A percentile compares a stretch with the other conserved stretches of the same genome.
These are phyloP conservation scores for Perizoma affinitatum DNA, from an alignment of 2,888 invertebrate species.

Conservation along the genomic window DNA sequence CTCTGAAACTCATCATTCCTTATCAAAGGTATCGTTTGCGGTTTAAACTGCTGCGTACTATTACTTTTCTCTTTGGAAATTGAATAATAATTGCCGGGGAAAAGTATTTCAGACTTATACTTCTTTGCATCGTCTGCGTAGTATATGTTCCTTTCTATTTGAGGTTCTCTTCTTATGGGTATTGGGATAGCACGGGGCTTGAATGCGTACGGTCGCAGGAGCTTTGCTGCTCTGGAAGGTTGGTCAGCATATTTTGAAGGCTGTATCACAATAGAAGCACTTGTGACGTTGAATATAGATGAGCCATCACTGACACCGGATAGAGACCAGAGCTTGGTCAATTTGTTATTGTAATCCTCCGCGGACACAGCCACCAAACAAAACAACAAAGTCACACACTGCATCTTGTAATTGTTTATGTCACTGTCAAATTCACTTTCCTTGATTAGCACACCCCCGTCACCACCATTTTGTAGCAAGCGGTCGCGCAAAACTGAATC, in stretches of 20 bases:
- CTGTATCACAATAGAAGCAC: slow-evolving; percentile 67
- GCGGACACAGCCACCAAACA: slow-evolving; percentile 56
- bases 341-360: slow-evolving; percentile 61
- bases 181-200: slow-evolving; percentile 69
- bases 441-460: slow-evolving; percentile 53
- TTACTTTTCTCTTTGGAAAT: slow-evolving; percentile 79
- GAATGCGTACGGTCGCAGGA: slow-evolving; percentile 59
- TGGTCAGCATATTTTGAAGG: slow-evolving; percentile 57
- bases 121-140: slow-evolving; percentile 60
- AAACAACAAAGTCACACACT: slow-evolving; percentile 62
- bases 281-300: slow-evolving; percentile 67
- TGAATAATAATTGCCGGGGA: slow-evolving; percentile 78
- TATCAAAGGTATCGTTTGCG: slow-evolving; percentile 70
- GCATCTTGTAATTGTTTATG: slow-evolving; percentile 46
- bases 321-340: slow-evolving; percentile 69
- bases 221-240: slow-evolving; percentile 47
- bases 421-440: slow-evolving; percentile 62
- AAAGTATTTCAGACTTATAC: slow-evolving; percentile 69
- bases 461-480: slow-evolving; percentile 74
- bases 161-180: slow-evolving; percentile 55
- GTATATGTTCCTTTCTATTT: slow-evolving; percentile 62
- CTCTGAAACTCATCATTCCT: slow-evolving; percentile 63
- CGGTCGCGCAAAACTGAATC: slow-evolving; percentile 81
- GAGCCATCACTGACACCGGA: slow-evolving; percentile 64
- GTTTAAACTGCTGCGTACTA: slow-evolving; percentile 54